Base-by-base conservation (phyloP, 2,797 vertebrate species). In the Phrynocephalus forsythii region DNA sequence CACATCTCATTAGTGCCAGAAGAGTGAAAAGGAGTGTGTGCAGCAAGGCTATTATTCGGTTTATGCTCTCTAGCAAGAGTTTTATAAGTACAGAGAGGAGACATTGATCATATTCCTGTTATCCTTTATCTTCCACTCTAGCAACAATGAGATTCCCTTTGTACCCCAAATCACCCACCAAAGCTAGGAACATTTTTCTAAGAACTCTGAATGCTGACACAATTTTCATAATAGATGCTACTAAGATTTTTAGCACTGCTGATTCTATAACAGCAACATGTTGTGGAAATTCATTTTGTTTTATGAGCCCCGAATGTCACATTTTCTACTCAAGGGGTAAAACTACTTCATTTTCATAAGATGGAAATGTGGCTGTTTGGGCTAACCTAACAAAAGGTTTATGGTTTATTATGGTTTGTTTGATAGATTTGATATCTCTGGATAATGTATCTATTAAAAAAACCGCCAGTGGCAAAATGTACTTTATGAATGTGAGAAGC, bases 241-340 rank as follows among this genome's bases (percentile, higher is more conserved):
- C 87, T 24, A 89, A 84, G 11, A 83, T 88, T 81, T 76, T 92
- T 86, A 9, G 83, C 83, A 75, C 84, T 71, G 3, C 0, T 66
- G 24, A 87, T 92, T 91, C 71, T 90, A 3, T 8, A 11, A 1
- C 52, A 68, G 5, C 11, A 1, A 75, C 60, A 0, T 87, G 79
- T 86, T 91, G 84, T 82, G 67, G 0, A 89, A 90, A 90, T 91
- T 78, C n/a, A 84, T 48, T 86, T 88, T 73, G 5, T 89, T 89
- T 56, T 72, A 3, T 88, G 15, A 52, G 60, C 89, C n/a, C 30
- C 52, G 87, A 76, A 82, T 87, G n/a, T 86, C 77, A 87, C 2
- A 72, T 87, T 90, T 88, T 90, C 33, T 79, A 2, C 73, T 24
- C 0, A 44, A 79, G n/a, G 82, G 10, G 50, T 86, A 5, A 84